Percentiles rank a stretch among this genome's conserved stretches.
phyloP scores from a whole-genome alignment of 2,888 invertebrate species.

The Steinernema hermaphroditum region DNA sequence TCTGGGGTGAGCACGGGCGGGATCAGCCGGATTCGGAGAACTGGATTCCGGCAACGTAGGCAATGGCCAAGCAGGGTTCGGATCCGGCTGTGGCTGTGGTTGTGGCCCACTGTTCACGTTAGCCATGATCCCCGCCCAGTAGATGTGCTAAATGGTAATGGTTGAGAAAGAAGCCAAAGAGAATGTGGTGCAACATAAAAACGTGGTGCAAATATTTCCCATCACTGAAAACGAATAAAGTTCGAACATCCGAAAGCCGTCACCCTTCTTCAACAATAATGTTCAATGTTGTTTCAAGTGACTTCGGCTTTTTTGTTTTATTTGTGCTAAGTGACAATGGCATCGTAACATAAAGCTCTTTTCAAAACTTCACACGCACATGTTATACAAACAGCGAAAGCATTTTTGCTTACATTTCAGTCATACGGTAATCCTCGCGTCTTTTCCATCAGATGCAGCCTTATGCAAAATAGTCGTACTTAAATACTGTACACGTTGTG shows the following conservation, averaged over 20 bases:
- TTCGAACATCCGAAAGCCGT: neutral
- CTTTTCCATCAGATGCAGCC: slow-evolving; percentile 7
- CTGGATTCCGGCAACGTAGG: neutral
- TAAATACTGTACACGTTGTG: neutral
- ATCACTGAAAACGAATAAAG: neutral
- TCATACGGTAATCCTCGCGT: slow-evolving; percentile 26
- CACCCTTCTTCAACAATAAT: neutral
- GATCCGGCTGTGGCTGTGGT: neutral
- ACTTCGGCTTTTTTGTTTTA: neutral
- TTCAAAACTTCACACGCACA: slow-evolving; percentile 14
- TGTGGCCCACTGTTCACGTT: slow-evolving; percentile 2
- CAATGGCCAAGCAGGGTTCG: neutral
- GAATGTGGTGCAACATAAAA: neutral
- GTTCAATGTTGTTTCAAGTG: slow-evolving; percentile 3
- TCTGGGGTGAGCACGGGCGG: slow-evolving; percentile 14
- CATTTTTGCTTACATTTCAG: neutral
- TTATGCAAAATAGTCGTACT: slow-evolving; percentile 10
- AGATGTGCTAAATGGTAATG: neutral
- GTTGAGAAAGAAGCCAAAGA: neutral
- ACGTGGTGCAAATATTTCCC: too few species aligned
- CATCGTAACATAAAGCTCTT: neutral
- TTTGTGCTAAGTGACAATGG: neutral
- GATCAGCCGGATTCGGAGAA: neutral
- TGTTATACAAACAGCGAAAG: neutral
- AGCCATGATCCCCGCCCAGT: slow-evolving; percentile 25